Conservation (phyloP, 2,888 invertebrate genomes). For the Oligia strigilis region DNA sequence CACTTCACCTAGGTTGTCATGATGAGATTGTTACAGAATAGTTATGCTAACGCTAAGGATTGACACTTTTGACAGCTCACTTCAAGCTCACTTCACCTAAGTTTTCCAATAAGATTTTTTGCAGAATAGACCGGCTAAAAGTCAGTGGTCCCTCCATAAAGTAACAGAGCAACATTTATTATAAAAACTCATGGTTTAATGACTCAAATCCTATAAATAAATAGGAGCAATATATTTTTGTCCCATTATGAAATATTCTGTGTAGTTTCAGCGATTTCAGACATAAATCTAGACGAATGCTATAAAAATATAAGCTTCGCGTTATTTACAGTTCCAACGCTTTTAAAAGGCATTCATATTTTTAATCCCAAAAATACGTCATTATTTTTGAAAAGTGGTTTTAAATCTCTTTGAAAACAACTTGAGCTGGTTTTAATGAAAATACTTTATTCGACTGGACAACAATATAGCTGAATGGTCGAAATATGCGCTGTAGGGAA, state of each 20-base stretch:
- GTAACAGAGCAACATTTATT: neutral
- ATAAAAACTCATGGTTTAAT: neutral
- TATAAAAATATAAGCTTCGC: constrained; percentile 34
- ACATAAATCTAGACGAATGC: constrained; percentile 46
- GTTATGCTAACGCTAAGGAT: too few relatives aligned
- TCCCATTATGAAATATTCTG: constrained; percentile 16
- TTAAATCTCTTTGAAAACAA: constrained; percentile 28
- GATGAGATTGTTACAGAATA: too few relatives aligned
- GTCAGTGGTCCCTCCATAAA: neutral
- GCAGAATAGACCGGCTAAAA: too few relatives aligned
- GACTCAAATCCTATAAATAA: neutral
- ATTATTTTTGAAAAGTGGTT: constrained; percentile 29
- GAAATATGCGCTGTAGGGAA: neutral
- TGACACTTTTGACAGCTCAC: too few relatives aligned
- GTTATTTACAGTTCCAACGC: constrained; percentile 43
- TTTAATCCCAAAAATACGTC: constrained; percentile 10
- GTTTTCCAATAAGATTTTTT: too few relatives aligned
- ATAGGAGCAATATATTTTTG: neutral
- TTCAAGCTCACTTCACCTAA: neutral
- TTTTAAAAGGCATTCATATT: constrained; percentile 33
- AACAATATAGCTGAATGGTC: neutral
- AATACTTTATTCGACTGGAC: constrained; percentile 15
- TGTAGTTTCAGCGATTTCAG: constrained; percentile 44
- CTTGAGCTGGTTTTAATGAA: constrained; percentile 17
- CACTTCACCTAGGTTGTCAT: too few relatives aligned